Conservation (phyloP, 1,140 invertebrate genomes). For the Sinella curviseta region DNA sequence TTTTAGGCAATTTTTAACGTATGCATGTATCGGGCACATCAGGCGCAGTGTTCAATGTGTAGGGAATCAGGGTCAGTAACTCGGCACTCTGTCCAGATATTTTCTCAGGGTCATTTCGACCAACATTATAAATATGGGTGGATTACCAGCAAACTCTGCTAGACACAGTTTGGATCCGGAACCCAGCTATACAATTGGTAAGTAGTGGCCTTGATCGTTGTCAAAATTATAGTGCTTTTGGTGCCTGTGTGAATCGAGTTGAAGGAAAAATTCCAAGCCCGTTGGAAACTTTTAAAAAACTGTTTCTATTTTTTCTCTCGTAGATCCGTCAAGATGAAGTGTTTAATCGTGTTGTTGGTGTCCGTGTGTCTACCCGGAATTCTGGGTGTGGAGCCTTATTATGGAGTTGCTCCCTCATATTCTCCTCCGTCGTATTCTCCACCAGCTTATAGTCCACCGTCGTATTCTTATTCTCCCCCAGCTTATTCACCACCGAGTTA, state of each 20-base stretch:
- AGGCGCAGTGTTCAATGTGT: background rate
- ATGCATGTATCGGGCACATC: too few species aligned
- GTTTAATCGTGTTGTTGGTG: background rate
- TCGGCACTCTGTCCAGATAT: background rate
- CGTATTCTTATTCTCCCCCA: too few species aligned
- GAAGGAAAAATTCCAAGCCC: too few species aligned
- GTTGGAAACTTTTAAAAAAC: background rate
- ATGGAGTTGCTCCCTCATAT: conserved; percentile 12
- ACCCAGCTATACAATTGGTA: conserved; percentile 15
- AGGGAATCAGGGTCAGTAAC: conserved; percentile 3
- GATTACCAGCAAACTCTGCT: background rate
- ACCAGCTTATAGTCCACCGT: background rate
- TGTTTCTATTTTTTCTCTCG: background rate
- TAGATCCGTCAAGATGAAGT: conserved; percentile 13
- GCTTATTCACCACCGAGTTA: conserved; percentile 11
- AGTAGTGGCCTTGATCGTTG: conserved; percentile 13
- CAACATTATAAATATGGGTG: conserved; percentile 23
- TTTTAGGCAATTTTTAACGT: too few species aligned
- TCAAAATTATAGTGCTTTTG: background rate
- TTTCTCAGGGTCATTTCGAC: background rate
- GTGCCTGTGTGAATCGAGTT: background rate
- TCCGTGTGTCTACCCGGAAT: conserved; percentile 25
- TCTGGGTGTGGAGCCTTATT: conserved; percentile 12
- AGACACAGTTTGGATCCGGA: conserved; percentile 17
- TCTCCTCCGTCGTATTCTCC: background rate